Conservation (phyloP, 1,140 invertebrate species). For the Littorina saxatilis region DNA sequence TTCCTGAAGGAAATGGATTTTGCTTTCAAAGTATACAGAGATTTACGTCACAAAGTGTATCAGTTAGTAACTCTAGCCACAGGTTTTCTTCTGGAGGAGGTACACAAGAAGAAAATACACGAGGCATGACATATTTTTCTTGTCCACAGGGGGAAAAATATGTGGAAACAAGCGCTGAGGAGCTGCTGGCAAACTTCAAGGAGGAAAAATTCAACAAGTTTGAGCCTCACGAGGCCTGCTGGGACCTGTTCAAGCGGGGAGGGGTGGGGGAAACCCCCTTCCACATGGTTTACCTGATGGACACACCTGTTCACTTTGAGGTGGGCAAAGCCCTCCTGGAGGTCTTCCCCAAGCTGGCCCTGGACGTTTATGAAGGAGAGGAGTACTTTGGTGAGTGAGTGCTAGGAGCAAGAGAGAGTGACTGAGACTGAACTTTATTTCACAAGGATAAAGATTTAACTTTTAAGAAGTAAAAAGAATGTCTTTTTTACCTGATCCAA, state of each 20-base stretch:
- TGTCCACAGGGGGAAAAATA: background rate
- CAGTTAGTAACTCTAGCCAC: too few species aligned
- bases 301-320: slow-evolving; percentile 88
- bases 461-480: too few species aligned
- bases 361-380: slow-evolving; percentile 97
- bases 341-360: slow-evolving; percentile 92
- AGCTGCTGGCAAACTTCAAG: slow-evolving; percentile 60
- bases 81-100: too few species aligned
- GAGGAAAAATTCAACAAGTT: slow-evolving; percentile 67
- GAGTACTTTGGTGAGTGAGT: slow-evolving; percentile 90
- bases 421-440: too few species aligned
- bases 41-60: too few species aligned
- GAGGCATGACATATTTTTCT: background rate
- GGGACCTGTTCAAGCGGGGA: slow-evolving; percentile 97
- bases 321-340: slow-evolving; percentile 92
- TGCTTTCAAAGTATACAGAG: too few species aligned
- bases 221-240: slow-evolving; percentile 80
- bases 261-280: slow-evolving; percentile 95
- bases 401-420: too few species aligned
- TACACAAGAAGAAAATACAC: too few species aligned
- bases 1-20: too few species aligned
- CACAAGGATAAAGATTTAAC: too few species aligned
- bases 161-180: slow-evolving; percentile 55
- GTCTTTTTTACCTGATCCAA: too few species aligned
- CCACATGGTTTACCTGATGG: slow-evolving; percentile 96